Base-by-base conservation (phyloP, 2,797 vertebrate genomes). In the Pangasius macronema region DNA sequence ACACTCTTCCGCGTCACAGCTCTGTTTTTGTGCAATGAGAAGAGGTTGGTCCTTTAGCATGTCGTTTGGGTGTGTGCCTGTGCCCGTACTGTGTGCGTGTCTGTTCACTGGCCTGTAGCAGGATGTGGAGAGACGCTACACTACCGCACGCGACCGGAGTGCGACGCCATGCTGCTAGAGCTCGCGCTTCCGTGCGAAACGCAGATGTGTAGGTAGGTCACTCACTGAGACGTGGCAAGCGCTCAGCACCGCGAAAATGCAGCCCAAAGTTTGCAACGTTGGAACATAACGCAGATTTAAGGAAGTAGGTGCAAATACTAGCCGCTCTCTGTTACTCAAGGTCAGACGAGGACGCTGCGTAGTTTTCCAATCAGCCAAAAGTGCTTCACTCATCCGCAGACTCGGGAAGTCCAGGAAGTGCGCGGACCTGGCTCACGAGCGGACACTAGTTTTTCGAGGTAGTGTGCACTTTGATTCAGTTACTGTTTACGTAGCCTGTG, bases 351-450 rank as follows among this genome's bases (percentile, higher is more conserved):
- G 81, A 87, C 85, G 84, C 42, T 22, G 75, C 68, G 87, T 53
- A 88, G 76, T 85, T 84, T 68, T 3, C 55, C 49, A 36, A 30
- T n/a, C 22, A 68, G 27, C 59, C 36, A 5, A 55, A 84, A 59
- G 59, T 82, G 85, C 85, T 79, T 87, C 55, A 70, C 68, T 88
- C 85, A 85, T 75, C 87, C 22, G 83, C 61, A 77, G 30, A 61
- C 65, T 72, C 59, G 85, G 83, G 86, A 90, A 88, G 89, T 87
- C 13, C 61, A 61, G 46, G 89, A 86, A 88, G 55, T 73, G 82
- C 76, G 70, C 36, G 76, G 51, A 30, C 73, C 22, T 27, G 81
- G 63, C 27, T 67, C 11, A 16, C 9, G 72, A 42, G 30, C 5
- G 27, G n/a, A 49, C 36, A 55, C 5, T 77, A 55, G 83, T 70